These are phyloP conservation scores for Lasiurus borealis DNA, from an alignment of 2,113 vertebrate genomes.

Conservation along the genomic window DNA sequence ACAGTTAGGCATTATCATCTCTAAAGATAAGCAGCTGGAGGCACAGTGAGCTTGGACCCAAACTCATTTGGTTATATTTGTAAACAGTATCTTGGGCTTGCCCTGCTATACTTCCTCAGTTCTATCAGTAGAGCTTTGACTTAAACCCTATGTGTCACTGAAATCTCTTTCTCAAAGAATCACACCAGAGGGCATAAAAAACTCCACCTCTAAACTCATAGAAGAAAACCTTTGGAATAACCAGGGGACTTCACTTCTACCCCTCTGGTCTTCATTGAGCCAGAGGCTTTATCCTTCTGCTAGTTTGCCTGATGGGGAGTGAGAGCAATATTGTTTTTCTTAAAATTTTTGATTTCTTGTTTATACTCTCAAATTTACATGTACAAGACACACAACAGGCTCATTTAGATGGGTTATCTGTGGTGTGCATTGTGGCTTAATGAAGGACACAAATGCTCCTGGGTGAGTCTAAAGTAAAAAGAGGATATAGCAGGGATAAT, in stretches of 20 bases:
- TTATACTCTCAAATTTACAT: neutral
- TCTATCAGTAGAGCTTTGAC: neutral
- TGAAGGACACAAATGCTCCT: neutral
- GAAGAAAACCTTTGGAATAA: neutral
- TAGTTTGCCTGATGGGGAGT: neutral
- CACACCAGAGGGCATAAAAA: neutral
- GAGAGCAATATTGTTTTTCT: neutral
- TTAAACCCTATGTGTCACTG: neutral
- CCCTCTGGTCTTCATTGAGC: neutral
- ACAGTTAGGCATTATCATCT: neutral
- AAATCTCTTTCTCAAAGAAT: neutral
- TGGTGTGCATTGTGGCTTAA: neutral
- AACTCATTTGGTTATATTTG: neutral
- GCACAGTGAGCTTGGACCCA: neutral
- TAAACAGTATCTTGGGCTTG: neutral
- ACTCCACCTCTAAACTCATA: neutral
- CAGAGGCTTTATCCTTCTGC: neutral
- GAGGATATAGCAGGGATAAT: constrained; percentile 56
- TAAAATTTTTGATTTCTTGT: neutral
- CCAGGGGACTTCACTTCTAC: neutral
- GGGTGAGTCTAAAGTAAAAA: neutral
- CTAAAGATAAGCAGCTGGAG: neutral
- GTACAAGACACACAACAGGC: neutral
- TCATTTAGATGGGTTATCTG: neutral
- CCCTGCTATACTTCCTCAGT: neutral